Percentiles rank a stretch among this genome's conserved stretches.
Evolutionary conservation across 2,888 invertebrate genomes (phyloP).

Genomic region (Drosophila falleni): DNA sequence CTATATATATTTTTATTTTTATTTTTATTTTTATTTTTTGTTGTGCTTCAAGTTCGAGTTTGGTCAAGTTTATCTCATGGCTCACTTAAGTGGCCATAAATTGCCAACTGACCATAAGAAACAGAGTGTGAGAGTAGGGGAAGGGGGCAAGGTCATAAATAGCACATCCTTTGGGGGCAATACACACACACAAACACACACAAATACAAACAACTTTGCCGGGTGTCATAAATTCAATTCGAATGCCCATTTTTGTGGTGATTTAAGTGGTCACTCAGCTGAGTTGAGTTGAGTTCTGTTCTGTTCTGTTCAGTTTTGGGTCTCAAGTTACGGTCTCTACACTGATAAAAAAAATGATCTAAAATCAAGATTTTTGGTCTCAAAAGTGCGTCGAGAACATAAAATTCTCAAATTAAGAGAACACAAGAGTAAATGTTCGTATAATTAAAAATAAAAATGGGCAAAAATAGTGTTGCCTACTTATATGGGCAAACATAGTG

Average conservation of each 20-base stretch:
- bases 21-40: constrained; percentile 16
- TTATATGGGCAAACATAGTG: too few species aligned
- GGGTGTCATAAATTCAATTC: constrained; percentile 79
- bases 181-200: background rate
- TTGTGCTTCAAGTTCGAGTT: constrained; percentile 21
- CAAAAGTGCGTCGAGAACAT: too few species aligned
- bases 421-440: too few species aligned
- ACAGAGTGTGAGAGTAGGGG: constrained; percentile 29
- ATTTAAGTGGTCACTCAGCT: constrained; percentile 78
- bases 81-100: constrained; percentile 74
- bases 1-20: too few species aligned
- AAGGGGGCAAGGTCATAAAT: constrained; percentile 57
- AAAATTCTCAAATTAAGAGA: too few species aligned
- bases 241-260: constrained; percentile 78
- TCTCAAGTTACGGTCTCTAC: too few species aligned
- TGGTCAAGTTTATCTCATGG: constrained; percentile 46
- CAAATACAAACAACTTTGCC: constrained; percentile 46
- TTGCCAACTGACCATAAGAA: constrained; percentile 68
- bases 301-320: constrained; percentile 19
- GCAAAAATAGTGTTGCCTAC: too few species aligned
- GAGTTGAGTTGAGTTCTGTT: constrained; percentile 24
- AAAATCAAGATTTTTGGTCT: too few species aligned
- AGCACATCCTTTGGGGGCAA: constrained; percentile 56
- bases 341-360: too few species aligned
- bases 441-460: too few species aligned